Evolutionary conservation across 92 coral and sea anemone genomes (phyloP).

Genomic region (Siderastrea radians): DNA sequence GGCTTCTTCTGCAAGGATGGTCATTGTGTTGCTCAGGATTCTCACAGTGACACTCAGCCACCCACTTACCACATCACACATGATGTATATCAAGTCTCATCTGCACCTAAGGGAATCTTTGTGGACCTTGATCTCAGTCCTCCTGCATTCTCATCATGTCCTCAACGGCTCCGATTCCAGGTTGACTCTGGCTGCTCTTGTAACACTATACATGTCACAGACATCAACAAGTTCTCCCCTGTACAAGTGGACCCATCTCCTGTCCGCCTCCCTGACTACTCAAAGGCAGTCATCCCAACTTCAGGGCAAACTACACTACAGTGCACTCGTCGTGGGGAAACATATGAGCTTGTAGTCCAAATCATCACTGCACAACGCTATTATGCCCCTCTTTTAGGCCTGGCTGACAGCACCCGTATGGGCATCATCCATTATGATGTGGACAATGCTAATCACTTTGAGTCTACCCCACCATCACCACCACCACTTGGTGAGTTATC

Average conservation of each 20-base stretch:
- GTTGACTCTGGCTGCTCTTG: constrained; percentile 70
- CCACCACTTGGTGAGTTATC: constrained; percentile 65
- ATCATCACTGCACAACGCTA: constrained; percentile 59
- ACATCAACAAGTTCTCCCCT: constrained; percentile 51
- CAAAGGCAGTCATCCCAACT: constrained; percentile 66
- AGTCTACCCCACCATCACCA: constrained; percentile 14
- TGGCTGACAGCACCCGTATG: constrained; percentile 68
- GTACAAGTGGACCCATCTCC: constrained; percentile 60
- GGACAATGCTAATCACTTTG: constrained; percentile 57
- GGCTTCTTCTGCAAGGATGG: constrained; percentile 31
- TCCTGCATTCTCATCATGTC: constrained; percentile 14
- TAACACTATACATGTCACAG: constrained; percentile 72
- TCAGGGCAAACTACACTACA: constrained; percentile 65
- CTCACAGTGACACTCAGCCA: background rate
- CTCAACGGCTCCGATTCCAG: constrained; percentile 45
- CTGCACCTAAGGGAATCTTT: constrained; percentile 68
- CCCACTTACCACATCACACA: constrained; percentile 46
- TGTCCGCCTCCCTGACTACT: constrained; percentile 63
- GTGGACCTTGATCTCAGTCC: constrained; percentile 65
- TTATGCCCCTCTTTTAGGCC: constrained; percentile 69
- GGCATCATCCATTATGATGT: constrained; percentile 59
- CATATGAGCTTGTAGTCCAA: constrained; percentile 55
- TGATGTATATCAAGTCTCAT: constrained; percentile 55
- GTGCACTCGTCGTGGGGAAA: constrained; percentile 63
- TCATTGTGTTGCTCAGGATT: constrained; percentile 11